Evolutionary conservation across 2,888 invertebrate species (phyloP).

Genomic region (Chloroclystis v-ata): DNA sequence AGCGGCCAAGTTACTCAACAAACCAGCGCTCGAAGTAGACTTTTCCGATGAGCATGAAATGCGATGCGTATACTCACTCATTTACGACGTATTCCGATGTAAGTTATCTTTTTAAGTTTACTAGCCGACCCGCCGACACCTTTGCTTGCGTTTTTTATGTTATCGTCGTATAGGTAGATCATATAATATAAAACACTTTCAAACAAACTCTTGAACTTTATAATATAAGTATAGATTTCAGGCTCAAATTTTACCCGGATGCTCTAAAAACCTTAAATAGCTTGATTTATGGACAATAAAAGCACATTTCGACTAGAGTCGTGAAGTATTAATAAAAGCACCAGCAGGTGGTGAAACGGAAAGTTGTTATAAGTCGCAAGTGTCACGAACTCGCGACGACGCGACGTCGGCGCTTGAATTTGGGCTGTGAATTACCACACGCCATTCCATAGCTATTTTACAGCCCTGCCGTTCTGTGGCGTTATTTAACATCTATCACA

Average conservation of each 20-base stretch:
- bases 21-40: slow-evolving; percentile 66
- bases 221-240: no score
- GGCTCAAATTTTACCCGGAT: neutral
- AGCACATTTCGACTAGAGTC: slow-evolving; percentile 9
- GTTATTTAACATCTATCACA: slow-evolving; percentile 59
- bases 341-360: slow-evolving; percentile 25
- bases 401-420: slow-evolving; percentile 18
- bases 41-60: slow-evolving; percentile 84
- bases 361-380: slow-evolving; percentile 35
- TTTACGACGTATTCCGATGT: slow-evolving; percentile 87
- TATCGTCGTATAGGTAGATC: no score
- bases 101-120: slow-evolving; percentile 56
- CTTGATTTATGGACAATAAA: neutral
- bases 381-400: slow-evolving; percentile 38
- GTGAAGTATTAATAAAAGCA: slow-evolving; percentile 28
- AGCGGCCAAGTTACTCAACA: slow-evolving; percentile 74
- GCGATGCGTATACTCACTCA: slow-evolving; percentile 83
- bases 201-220: no score
- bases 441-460: slow-evolving; percentile 46
- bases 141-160: no score
- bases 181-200: no score
- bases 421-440: slow-evolving; percentile 53
- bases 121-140: no score
- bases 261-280: neutral
- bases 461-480: slow-evolving; percentile 36